A percentile compares a stretch with the other conserved stretches of the same genome.
Conservation (phyloP, 1,140 invertebrate species). For the Zaprionus nigranus region DNA sequence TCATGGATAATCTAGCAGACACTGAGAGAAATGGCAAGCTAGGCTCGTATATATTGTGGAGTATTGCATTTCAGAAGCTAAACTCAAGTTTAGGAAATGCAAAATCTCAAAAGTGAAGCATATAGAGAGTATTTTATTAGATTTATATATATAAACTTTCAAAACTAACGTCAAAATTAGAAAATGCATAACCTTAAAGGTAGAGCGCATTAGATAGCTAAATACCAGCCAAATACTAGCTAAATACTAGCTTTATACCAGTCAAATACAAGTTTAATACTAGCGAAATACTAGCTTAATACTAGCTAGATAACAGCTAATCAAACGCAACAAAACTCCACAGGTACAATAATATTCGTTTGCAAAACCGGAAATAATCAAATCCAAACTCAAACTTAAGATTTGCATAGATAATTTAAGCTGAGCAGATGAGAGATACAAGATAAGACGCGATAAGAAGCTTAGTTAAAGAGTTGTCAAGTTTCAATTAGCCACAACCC, state of each 20-base stretch:
- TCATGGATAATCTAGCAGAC: slow-evolving; percentile 52
- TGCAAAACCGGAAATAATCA: not conserved
- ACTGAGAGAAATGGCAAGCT: not conserved
- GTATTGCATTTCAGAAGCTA: not conserved
- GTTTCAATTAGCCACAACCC: not conserved
- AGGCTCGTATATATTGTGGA: not conserved
- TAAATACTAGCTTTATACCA: not conserved
- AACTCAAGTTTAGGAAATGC: not conserved
- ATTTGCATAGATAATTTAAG: not conserved
- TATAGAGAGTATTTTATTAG: too few species aligned
- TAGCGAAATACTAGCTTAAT: not conserved
- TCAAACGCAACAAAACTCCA: not conserved
- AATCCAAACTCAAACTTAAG: not conserved
- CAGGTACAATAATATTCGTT: not conserved
- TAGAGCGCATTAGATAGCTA: not conserved
- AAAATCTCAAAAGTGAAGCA: too few species aligned
- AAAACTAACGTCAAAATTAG: too few species aligned
- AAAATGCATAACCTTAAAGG: too few species aligned
- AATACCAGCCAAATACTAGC: not conserved
- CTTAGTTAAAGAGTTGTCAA: not conserved
- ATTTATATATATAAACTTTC: too few species aligned
- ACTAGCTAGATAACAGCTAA: not conserved
- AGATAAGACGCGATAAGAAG: not conserved
- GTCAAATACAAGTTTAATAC: not conserved
- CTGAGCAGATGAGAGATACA: not conserved